A percentile compares a stretch with the other conserved stretches of the same genome.
These are phyloP conservation scores for Platichthys flesus DNA, from an alignment of 2,113 vertebrate genomes.

Conservation along the genomic window DNA sequence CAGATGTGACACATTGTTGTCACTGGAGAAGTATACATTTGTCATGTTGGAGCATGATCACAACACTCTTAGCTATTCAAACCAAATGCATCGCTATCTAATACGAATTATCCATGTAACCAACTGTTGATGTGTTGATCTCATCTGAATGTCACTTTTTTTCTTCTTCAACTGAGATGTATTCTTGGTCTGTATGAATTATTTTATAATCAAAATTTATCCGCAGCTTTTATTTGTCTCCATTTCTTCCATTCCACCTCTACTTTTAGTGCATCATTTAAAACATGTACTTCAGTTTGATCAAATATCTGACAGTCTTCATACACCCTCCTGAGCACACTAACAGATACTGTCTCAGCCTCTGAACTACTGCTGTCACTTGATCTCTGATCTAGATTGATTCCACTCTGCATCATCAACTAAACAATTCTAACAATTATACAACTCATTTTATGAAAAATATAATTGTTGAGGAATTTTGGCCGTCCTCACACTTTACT, in stretches of 20 bases:
- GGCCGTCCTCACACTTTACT: too few species aligned
- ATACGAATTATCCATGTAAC: background rate
- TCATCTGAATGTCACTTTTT: slow-evolving; percentile 12
- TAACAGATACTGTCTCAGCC: background rate
- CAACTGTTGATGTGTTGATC: slow-evolving; percentile 2
- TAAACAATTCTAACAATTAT: too few species aligned
- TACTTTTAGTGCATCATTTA: background rate
- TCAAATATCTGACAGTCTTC: too few species aligned
- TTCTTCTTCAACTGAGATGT: slow-evolving; percentile 5
- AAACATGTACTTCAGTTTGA: background rate
- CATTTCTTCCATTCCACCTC: background rate
- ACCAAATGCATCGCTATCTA: background rate
- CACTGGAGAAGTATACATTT: too few species aligned
- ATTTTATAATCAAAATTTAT: slow-evolving; percentile 24
- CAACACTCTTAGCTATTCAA: too few species aligned
- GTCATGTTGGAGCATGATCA: too few species aligned
- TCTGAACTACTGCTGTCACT: background rate
- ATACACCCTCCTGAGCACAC: background rate
- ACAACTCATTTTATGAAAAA: too few species aligned
- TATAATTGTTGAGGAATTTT: too few species aligned
- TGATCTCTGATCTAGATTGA: too few species aligned
- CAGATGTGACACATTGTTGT: too few species aligned
- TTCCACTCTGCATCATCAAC: too few species aligned
- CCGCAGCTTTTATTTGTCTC: slow-evolving; percentile 8
- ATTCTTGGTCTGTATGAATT: slow-evolving; percentile 18